Percentiles rank a stretch among this genome's conserved stretches.
Conservation (phyloP, 2,888 invertebrate genomes). For the Spodoptera exigua region DNA sequence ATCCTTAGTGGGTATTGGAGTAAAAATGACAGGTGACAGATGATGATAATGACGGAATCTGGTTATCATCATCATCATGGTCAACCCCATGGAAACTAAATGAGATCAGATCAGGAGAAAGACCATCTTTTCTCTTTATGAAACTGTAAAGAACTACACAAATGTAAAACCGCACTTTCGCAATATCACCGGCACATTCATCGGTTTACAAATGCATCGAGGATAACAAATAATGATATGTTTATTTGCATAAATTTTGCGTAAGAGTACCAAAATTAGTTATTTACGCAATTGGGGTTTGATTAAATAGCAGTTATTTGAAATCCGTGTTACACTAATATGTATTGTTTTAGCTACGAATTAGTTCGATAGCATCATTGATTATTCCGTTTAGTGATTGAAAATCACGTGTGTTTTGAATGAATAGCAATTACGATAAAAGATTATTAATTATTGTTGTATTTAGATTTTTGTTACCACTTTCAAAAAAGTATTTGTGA, state of each 20-base stretch:
- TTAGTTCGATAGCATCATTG: constrained; percentile 6
- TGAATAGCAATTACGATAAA: too few species aligned
- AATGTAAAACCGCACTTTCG: constrained; percentile 48
- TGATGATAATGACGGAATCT: too few species aligned
- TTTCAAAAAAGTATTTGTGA: too few species aligned
- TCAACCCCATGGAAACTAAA: too few species aligned
- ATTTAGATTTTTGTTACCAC: too few species aligned
- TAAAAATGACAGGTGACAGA: too few species aligned
- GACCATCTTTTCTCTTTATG: too few species aligned
- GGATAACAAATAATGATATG: constrained; percentile 27
- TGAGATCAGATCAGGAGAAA: too few species aligned
- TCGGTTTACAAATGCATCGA: constrained; percentile 45
- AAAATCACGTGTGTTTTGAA: not conserved
- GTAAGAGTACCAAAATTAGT: constrained; percentile 38
- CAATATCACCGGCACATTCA: constrained; percentile 39
- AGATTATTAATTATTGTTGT: too few species aligned
- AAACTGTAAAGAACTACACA: constrained; percentile 30
- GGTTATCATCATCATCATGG: too few species aligned
- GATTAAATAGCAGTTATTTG: constrained; percentile 41
- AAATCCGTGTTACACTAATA: constrained; percentile 26
- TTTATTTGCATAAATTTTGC: constrained; percentile 37
- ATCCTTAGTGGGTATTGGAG: too few species aligned
- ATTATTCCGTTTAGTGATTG: constrained; percentile 7
- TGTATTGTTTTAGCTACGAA: constrained; percentile 12
- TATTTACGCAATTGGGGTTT: constrained; percentile 36